A percentile compares a stretch with the other conserved stretches of the same genome.
Conservation (phyloP, 2,113 vertebrate species). For the Zosterops lateralis region DNA sequence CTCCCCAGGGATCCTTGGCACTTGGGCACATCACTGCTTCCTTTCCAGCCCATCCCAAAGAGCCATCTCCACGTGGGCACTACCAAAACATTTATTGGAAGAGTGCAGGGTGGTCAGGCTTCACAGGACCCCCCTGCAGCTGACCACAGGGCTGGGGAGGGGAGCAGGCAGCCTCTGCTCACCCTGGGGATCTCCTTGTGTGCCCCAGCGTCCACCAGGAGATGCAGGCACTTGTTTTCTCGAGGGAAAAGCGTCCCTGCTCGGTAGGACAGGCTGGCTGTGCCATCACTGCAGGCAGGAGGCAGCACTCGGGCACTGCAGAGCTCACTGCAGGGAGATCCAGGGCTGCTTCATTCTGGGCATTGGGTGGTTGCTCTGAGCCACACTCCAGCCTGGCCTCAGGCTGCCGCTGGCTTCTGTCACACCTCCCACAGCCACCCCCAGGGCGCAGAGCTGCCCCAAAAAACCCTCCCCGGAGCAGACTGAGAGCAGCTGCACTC, state of each 20-base stretch:
- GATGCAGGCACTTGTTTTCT: rapidly evolving
- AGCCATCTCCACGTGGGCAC: neutral
- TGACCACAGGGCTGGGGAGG: neutral
- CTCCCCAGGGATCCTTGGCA: neutral
- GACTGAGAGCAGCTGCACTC: rapidly evolving
- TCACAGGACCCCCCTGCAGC: neutral
- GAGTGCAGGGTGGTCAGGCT: neutral
- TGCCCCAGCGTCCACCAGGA: neutral
- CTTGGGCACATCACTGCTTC: neutral
- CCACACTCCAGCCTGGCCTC: neutral
- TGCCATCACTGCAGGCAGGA: neutral
- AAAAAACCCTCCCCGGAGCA: rapidly evolving
- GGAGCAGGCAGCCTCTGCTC: neutral
- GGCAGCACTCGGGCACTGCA: neutral
- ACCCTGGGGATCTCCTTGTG: rapidly evolving
- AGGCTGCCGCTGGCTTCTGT: neutral
- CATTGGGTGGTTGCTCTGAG: neutral
- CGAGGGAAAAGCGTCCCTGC: rapidly evolving
- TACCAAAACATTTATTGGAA: slow-evolving; percentile 1
- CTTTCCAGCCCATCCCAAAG: neutral
- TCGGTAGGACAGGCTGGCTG: neutral
- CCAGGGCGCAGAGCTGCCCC: neutral
- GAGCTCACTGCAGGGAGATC: neutral
- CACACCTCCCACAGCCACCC: neutral
- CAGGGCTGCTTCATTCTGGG: neutral